phyloP scores from a whole-genome alignment of 2,888 invertebrate species.

The Hypolimnas misippus region DNA sequence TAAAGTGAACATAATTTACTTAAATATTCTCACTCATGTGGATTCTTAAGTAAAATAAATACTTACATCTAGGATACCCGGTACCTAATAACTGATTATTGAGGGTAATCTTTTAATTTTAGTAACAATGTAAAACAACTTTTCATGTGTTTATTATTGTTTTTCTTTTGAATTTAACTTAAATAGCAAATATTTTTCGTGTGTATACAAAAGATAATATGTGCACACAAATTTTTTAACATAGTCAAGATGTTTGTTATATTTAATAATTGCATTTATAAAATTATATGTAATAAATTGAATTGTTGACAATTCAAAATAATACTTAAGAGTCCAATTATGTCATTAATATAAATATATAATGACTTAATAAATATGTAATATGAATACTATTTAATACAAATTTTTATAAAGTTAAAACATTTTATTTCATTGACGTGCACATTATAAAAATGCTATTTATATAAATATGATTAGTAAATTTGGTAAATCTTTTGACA shows the following conservation, averaged over 20 bases:
- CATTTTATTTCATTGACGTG: constrained; percentile 1
- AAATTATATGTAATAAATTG: not conserved
- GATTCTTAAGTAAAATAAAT: constrained; percentile 35
- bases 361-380: not conserved
- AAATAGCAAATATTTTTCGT: not conserved
- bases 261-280: not conserved
- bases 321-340: not conserved
- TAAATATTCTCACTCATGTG: constrained; percentile 33
- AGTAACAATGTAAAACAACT: not conserved
- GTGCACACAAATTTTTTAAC: not conserved
- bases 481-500: constrained; percentile 51
- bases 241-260: not conserved
- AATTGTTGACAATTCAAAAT: not conserved
- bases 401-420: not conserved
- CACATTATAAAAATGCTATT: constrained; percentile 9
- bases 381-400: not conserved
- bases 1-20: constrained; percentile 11
- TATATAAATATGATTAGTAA: constrained; percentile 32
- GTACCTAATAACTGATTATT: constrained; percentile 12
- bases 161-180: not conserved
- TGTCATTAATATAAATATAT: not conserved
- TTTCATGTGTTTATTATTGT: not conserved
- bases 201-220: not conserved
- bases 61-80: constrained; percentile 26
- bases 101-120: constrained; percentile 5